Evolutionary conservation across 2,797 vertebrate genomes (phyloP).

Genomic region (Enteromius trimaculatus): DNA sequence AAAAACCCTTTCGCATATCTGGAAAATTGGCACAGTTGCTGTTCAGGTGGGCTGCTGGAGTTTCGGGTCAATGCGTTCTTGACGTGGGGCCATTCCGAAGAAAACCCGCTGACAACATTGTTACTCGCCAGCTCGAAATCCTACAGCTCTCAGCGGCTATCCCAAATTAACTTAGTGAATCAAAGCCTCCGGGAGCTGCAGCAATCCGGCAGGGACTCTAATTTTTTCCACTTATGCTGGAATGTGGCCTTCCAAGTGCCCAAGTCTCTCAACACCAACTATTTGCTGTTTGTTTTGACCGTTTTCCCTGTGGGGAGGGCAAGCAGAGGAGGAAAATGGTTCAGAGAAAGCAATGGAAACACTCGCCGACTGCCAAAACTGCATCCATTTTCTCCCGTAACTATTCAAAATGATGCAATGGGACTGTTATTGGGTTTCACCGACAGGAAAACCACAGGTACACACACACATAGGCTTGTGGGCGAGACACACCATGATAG

Average conservation of each 20-base stretch:
- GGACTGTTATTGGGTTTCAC: conserved; percentile 67
- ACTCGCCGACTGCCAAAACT: conserved; percentile 60
- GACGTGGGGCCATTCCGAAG: conserved; percentile 21
- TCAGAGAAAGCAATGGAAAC: conserved; percentile 65
- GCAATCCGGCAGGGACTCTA: conserved; percentile 51
- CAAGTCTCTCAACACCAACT: conserved; percentile 62
- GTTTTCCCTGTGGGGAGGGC: conserved; percentile 51
- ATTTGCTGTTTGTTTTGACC: conserved; percentile 71
- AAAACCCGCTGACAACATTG: conserved; percentile 44
- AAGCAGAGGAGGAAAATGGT: conserved; percentile 53
- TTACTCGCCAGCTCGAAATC: conserved; percentile 28
- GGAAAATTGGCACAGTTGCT: background rate
- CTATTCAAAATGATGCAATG: conserved; percentile 70
- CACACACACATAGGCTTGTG: conserved; percentile 57
- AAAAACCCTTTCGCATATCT: background rate
- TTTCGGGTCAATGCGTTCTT: background rate
- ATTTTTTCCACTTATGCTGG: conserved; percentile 65
- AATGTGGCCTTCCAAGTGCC: conserved; percentile 60
- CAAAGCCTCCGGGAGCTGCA: conserved; percentile 41
- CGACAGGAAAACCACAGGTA: conserved; percentile 68
- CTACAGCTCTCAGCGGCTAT: conserved; percentile 44
- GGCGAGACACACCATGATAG: conserved; percentile 60
- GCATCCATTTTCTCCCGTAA: conserved; percentile 65
- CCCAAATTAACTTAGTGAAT: conserved; percentile 52
- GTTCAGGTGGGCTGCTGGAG: background rate